These are phyloP conservation scores for Lasioglossum zephyrum DNA, from an alignment of 2,888 invertebrate genomes.

Conservation along the genomic window DNA sequence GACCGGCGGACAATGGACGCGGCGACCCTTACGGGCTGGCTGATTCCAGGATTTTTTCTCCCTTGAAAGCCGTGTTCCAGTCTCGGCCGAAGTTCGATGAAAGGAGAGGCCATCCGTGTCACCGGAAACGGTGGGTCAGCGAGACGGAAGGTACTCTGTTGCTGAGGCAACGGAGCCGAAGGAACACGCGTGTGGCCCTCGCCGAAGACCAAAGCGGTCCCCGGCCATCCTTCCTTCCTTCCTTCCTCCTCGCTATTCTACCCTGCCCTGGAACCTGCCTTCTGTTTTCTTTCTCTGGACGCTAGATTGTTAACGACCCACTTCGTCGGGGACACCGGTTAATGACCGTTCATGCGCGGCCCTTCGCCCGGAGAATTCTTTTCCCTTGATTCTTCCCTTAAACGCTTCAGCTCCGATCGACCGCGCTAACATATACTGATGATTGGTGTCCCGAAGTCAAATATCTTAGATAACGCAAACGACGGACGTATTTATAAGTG, in stretches of 20 bases:
- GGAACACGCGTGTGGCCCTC: conserved; percentile 68
- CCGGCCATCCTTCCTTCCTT: conserved; percentile 43
- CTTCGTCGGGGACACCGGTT: conserved; percentile 36
- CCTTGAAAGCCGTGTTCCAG: conserved; percentile 51
- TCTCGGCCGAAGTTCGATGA: conserved; percentile 60
- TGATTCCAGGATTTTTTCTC: conserved; percentile 30
- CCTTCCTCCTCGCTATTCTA: conserved; percentile 55
- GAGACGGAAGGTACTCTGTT: conserved; percentile 81
- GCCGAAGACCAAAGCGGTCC: conserved; percentile 58
- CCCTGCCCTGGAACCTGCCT: conserved; percentile 43
- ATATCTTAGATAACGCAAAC: not conserved
- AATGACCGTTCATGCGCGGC: conserved; percentile 20
- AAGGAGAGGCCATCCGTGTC: conserved; percentile 75
- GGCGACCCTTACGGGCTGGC: conserved; percentile 47
- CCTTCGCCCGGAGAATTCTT: conserved; percentile 2
- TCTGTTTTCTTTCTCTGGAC: conserved; percentile 17
- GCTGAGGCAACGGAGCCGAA: conserved; percentile 78
- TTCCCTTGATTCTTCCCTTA: conserved; percentile 11
- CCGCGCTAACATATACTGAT: not conserved
- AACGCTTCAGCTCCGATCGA: not conserved
- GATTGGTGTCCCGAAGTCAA: not conserved
- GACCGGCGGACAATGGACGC: conserved; percentile 62
- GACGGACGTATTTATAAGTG: not conserved
- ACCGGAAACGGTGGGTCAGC: conserved; percentile 80
- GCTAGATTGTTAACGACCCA: conserved; percentile 61